Evolutionary conservation across 2,888 invertebrate genomes (phyloP).

Genomic region (Pterostichus madidus): DNA sequence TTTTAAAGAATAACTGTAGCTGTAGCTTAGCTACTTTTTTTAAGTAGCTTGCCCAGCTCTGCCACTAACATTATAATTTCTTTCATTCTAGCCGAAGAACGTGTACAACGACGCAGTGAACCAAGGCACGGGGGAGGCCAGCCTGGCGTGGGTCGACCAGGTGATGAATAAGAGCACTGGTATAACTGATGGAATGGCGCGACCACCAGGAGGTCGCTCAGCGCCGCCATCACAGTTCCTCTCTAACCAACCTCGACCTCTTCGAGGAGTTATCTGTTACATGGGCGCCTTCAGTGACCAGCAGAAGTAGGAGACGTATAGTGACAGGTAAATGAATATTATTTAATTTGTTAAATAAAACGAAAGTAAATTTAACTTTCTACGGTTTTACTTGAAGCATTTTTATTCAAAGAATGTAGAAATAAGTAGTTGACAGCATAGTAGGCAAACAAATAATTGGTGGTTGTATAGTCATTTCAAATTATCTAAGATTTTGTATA

Average conservation of each 20-base stretch:
- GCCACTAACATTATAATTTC: not conserved
- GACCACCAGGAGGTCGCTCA: conserved; percentile 18
- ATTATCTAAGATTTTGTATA: no score
- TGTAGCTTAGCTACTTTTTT: no score
- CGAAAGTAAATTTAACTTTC: no score
- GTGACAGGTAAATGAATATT: not conserved
- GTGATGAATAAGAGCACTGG: conserved; percentile 62
- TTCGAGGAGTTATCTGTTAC: conserved; percentile 74
- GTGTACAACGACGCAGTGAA: conserved; percentile 75
- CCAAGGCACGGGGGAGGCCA: conserved; percentile 71
- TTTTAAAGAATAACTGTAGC: no score
- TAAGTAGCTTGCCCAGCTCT: no score
- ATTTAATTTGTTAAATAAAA: no score
- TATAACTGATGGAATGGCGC: not conserved
- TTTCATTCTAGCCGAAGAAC: conserved; percentile 70
- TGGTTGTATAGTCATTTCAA: no score
- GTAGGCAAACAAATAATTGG: no score
- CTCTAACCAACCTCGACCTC: conserved; percentile 72
- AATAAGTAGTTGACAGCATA: no score
- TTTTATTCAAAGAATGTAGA: no score
- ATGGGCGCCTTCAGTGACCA: conserved; percentile 74
- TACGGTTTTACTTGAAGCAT: no score
- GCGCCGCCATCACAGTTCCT: conserved; percentile 71
- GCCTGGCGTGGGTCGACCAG: conserved; percentile 73
- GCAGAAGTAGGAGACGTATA: conserved; percentile 10